Evolutionary conservation across 2,888 invertebrate genomes (phyloP).

Genomic region (Sesamia inferens): DNA sequence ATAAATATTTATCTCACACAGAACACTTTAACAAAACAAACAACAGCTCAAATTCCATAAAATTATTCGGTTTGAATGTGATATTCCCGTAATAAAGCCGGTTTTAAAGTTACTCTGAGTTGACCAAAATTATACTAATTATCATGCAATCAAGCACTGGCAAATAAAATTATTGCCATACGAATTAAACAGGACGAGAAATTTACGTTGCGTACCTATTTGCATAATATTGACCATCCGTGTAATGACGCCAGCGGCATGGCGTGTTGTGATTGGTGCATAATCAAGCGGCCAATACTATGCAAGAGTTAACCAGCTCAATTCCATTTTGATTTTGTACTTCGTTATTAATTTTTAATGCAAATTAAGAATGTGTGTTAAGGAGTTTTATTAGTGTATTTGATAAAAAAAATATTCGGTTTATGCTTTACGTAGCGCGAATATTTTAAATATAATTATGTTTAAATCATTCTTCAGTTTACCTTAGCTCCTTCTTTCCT

Average conservation of each 20-base stretch:
- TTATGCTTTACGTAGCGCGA: too few species aligned
- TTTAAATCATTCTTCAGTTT: background rate
- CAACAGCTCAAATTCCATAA: background rate
- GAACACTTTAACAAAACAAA: conserved; percentile 15
- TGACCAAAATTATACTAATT: conserved; percentile 57
- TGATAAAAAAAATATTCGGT: background rate
- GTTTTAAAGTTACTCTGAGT: conserved; percentile 24
- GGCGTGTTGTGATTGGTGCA: conserved; percentile 63
- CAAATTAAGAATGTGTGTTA: conserved; percentile 29
- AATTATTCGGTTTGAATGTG: conserved; percentile 16
- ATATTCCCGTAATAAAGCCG: conserved; percentile 4
- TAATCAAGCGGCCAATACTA: conserved; percentile 57
- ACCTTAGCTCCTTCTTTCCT: too few species aligned
- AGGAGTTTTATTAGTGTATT: background rate
- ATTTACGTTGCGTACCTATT: conserved; percentile 63
- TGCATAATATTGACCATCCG: conserved; percentile 66
- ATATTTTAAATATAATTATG: background rate
- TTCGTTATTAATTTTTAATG: conserved; percentile 25
- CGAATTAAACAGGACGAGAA: conserved; percentile 48
- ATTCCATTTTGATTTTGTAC: conserved; percentile 23
- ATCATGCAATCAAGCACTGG: conserved; percentile 53
- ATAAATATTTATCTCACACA: conserved; percentile 3
- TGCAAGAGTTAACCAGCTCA: conserved; percentile 49
- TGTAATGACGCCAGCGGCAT: conserved; percentile 62
- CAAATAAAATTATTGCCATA: conserved; percentile 64